Conservation (phyloP, 1,140 invertebrate species). For the Nylanderia fulva region DNA sequence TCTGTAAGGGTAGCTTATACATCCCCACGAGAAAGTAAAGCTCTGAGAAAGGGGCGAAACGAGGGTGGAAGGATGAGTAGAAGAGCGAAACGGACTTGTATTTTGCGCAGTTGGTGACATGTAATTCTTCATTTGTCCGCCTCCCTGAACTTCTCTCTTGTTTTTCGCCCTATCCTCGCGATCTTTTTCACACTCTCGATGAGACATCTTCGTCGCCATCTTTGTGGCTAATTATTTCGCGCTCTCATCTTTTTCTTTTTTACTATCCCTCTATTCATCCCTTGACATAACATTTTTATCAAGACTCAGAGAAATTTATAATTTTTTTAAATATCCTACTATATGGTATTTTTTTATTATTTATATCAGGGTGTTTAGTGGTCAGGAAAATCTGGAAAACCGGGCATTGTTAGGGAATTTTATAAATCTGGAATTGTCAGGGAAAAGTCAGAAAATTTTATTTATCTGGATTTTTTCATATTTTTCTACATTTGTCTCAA, state of each 20-base stretch:
- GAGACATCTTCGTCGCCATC: conserved; percentile 73
- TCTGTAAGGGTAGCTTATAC: background rate
- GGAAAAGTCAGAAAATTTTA: too few species aligned
- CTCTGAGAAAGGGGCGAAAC: background rate
- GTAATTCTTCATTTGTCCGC: conserved; percentile 75
- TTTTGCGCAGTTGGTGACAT: conserved; percentile 51
- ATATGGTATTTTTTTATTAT: background rate
- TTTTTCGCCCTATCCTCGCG: conserved; percentile 41
- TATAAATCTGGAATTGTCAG: too few species aligned
- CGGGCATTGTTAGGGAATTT: too few species aligned
- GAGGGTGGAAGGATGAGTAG: background rate
- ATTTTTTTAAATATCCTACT: background rate
- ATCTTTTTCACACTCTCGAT: conserved; percentile 75
- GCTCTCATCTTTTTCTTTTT: background rate
- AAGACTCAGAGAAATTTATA: background rate
- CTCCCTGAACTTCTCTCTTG: conserved; percentile 56
- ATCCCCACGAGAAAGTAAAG: conserved; percentile 65
- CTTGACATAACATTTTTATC: background rate
- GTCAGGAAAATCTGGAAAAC: too few species aligned
- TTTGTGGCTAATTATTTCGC: conserved; percentile 77
- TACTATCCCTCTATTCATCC: background rate
- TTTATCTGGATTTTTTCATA: too few species aligned
- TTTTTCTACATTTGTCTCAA: too few species aligned
- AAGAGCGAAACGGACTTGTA: conserved; percentile 39
- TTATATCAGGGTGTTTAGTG: too few species aligned